Conservation (phyloP, 1,140 invertebrate species). For the Drosophila varians region DNA sequence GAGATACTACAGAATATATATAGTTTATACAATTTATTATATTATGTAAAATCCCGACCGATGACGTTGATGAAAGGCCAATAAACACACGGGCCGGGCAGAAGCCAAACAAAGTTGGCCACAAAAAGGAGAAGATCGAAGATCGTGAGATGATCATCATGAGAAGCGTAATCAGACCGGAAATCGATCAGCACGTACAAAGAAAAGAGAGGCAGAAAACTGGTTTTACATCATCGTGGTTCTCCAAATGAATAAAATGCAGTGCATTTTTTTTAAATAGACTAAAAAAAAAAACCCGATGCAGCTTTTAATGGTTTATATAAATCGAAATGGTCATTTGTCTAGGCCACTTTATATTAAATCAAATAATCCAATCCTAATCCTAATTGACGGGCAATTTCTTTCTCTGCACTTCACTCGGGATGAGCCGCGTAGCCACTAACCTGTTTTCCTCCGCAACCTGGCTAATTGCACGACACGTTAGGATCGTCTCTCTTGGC, state of each 20-base stretch:
- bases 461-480: slow-evolving; percentile 24
- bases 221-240: slow-evolving; percentile 2
- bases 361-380: too few species aligned
- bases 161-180: slow-evolving; percentile 81
- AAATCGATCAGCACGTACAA: slow-evolving; percentile 81
- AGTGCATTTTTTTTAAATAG: slow-evolving; percentile 12
- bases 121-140: slow-evolving; percentile 35
- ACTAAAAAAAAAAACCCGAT: too few species aligned
- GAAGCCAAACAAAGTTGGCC: slow-evolving; percentile 73
- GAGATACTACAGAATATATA: too few species aligned
- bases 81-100: slow-evolving; percentile 44
- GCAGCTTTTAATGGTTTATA: too few species aligned
- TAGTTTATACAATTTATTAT: too few species aligned
- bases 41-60: background rate
- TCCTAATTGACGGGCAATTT: background rate
- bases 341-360: too few species aligned
- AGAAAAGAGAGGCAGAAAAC: slow-evolving; percentile 25
- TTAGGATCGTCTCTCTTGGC: slow-evolving; percentile 14
- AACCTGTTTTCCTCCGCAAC: slow-evolving; percentile 24
- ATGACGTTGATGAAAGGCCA: slow-evolving; percentile 61
- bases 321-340: too few species aligned
- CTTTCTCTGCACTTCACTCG: too few species aligned
- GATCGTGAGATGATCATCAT: slow-evolving; percentile 61
- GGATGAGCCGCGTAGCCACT: too few species aligned
- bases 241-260: slow-evolving; percentile 38